These are phyloP conservation scores for Hypotaenidia okinawae DNA, from an alignment of 2,797 vertebrate species.

Conservation along the genomic window DNA sequence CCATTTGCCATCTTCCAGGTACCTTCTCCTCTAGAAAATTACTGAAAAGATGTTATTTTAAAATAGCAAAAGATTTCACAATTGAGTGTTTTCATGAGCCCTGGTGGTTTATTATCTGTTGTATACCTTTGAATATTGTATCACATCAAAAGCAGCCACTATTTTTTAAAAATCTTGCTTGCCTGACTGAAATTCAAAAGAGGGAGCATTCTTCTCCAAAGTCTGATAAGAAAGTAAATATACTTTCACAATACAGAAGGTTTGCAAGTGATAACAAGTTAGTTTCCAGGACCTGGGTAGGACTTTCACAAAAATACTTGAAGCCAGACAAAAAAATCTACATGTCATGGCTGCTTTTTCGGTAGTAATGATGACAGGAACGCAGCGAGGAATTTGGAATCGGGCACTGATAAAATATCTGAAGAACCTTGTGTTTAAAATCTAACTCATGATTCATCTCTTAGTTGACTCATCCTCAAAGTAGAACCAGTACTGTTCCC, in stretches of 20 bases:
- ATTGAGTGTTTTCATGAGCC: not conserved
- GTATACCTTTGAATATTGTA: not conserved
- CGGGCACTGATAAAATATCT: fast-evolving
- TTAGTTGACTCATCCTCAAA: not conserved
- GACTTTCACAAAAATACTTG: not conserved
- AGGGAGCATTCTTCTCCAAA: not conserved
- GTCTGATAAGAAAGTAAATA: not conserved
- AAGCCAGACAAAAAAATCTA: not conserved
- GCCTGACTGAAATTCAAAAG: not conserved
- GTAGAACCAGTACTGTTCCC: not conserved
- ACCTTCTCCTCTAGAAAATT: not conserved
- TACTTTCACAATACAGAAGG: not conserved
- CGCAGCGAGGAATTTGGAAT: not conserved
- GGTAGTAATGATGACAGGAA: not conserved
- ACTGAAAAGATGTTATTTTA: conserved; percentile 11
- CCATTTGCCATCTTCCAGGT: not conserved
- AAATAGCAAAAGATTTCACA: not conserved
- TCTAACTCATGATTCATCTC: not conserved
- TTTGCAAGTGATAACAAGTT: not conserved
- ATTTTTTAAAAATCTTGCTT: not conserved
- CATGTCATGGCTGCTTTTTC: not conserved
- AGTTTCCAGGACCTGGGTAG: not conserved
- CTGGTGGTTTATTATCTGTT: conserved; percentile 14
- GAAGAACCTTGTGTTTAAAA: not conserved
- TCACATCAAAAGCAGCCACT: not conserved